Conservation (phyloP, 2,888 invertebrate species). For the Napeogenes inachia region DNA sequence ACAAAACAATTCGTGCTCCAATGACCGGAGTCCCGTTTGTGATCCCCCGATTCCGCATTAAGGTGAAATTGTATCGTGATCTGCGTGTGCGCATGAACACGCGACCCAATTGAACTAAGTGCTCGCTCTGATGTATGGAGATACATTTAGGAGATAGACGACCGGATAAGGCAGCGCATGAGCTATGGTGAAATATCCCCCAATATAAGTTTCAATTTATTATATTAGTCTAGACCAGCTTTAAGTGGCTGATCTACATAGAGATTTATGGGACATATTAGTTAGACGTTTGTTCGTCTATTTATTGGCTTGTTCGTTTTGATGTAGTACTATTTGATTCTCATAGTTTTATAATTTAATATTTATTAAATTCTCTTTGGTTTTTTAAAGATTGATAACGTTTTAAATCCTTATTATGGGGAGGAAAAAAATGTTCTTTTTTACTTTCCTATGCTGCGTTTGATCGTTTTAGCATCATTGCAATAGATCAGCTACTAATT, state of each 20-base stretch:
- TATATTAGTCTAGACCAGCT: slow-evolving; percentile 32
- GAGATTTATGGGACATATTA: slow-evolving; percentile 31
- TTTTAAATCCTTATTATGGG: no score
- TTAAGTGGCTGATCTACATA: slow-evolving; percentile 32
- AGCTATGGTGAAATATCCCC: slow-evolving; percentile 32
- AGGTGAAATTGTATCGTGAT: slow-evolving; percentile 54
- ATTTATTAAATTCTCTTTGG: no score
- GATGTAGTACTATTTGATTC: slow-evolving; percentile 16
- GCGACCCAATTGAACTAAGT: slow-evolving; percentile 57
- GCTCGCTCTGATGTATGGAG: slow-evolving; percentile 55
- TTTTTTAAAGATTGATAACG: no score
- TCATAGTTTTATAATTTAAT: not conserved
- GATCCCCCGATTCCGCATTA: slow-evolving; percentile 36
- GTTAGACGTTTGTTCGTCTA: slow-evolving; percentile 24
- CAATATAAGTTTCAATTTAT: slow-evolving; percentile 33
- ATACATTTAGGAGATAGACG: slow-evolving; percentile 39
- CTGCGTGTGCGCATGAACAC: slow-evolving; percentile 41
- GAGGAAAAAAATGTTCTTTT: not conserved
- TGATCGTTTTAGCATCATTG: slow-evolving; percentile 31
- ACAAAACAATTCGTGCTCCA: slow-evolving; percentile 27
- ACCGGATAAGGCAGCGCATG: slow-evolving; percentile 29
- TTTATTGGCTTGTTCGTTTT: slow-evolving; percentile 15
- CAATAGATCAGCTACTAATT: slow-evolving; percentile 61
- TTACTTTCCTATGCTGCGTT: not conserved
- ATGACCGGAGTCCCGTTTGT: slow-evolving; percentile 29